Evolutionary conservation across 1,140 invertebrate genomes (phyloP).

Genomic region (Tetraneura akinire): DNA sequence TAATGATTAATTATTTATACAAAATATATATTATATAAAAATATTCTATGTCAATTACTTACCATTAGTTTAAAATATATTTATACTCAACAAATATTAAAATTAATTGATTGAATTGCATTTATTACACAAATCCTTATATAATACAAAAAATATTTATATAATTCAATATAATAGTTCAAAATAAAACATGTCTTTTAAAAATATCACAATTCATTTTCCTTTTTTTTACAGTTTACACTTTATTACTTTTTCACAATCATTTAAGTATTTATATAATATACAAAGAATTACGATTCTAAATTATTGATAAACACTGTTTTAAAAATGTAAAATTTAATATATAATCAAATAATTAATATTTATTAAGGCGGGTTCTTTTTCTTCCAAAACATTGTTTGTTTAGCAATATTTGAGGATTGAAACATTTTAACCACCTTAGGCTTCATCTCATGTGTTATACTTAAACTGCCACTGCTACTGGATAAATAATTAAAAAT

Average conservation of each 20-base stretch:
- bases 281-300: too few relatives aligned
- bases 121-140: constrained; percentile 43
- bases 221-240: background rate
- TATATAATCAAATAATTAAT: too few relatives aligned
- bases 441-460: constrained; percentile 39
- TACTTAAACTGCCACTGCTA: background rate
- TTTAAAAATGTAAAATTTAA: background rate
- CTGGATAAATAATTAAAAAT: background rate
- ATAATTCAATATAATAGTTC: constrained; percentile 20
- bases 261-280: too few relatives aligned
- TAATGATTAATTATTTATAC: too few relatives aligned
- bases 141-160: constrained; percentile 26
- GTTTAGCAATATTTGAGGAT: constrained; percentile 44
- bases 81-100: background rate
- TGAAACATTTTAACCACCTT: constrained; percentile 51
- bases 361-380: constrained; percentile 26
- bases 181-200: constrained; percentile 17
- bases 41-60: constrained; percentile 43
- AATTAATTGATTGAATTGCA: background rate
- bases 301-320: background rate
- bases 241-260: too few relatives aligned
- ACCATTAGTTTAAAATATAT: constrained; percentile 44
- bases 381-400: constrained; percentile 49
- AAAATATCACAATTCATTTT: constrained; percentile 44
- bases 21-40: background rate